Conservation (phyloP, 2,113 vertebrate species). For the Progne subis region DNA sequence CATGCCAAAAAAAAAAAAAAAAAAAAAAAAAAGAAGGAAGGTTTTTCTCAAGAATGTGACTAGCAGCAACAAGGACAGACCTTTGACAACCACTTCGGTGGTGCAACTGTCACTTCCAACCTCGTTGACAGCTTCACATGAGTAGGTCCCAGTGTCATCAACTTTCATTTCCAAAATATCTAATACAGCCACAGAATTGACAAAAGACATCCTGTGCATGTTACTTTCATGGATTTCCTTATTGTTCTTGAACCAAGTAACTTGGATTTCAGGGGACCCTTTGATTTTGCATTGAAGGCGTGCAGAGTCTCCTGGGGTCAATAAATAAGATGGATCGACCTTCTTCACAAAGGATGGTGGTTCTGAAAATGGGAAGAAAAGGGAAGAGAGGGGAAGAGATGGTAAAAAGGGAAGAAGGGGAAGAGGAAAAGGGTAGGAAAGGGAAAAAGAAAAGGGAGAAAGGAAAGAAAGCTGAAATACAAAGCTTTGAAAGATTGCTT, state of each 20-base stretch:
- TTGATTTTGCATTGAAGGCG: constrained; percentile 91
- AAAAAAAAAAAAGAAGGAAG: background rate
- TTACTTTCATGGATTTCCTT: constrained; percentile 88
- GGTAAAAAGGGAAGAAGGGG: background rate
- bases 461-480: constrained; percentile 21
- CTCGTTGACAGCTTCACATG: constrained; percentile 93
- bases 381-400: background rate
- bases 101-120: constrained; percentile 92
- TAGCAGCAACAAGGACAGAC: constrained; percentile 78
- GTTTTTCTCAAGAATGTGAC: background rate
- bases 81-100: constrained; percentile 89
- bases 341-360: constrained; percentile 94
- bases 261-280: constrained; percentile 91
- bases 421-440: background rate
- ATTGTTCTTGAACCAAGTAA: constrained; percentile 96
- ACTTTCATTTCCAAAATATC: constrained; percentile 85
- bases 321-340: constrained; percentile 89
- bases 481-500: constrained; percentile 2
- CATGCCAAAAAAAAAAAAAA: background rate
- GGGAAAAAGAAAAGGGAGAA: background rate
- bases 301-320: constrained; percentile 91
- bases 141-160: constrained; percentile 90
- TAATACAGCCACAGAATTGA: constrained; percentile 82
- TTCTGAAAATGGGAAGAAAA: constrained; percentile 77
- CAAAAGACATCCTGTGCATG: constrained; percentile 86